A percentile compares a stretch with the other conserved stretches of the same genome.
Conservation (phyloP, 2,888 invertebrate species). For the Mayetiola destructor region DNA sequence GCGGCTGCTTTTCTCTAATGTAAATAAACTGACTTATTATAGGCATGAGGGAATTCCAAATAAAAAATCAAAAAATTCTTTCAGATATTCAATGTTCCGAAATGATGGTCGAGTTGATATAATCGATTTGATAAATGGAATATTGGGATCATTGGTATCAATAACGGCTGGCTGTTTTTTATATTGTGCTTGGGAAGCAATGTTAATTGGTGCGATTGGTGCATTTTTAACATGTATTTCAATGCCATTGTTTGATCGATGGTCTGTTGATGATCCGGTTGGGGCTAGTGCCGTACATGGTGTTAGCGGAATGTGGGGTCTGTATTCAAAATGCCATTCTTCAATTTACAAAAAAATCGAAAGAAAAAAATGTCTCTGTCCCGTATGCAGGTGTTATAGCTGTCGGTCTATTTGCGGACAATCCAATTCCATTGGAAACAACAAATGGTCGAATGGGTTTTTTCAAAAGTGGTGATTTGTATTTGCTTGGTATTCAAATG, state of each 20-base stretch:
- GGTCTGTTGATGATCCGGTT: slow-evolving; percentile 71
- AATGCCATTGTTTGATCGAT: slow-evolving; percentile 60
- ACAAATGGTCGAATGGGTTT: slow-evolving; percentile 62
- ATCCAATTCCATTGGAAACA: slow-evolving; percentile 65
- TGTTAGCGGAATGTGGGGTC: slow-evolving; percentile 57
- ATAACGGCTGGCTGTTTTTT: slow-evolving; percentile 81
- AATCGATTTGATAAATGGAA: slow-evolving; percentile 73
- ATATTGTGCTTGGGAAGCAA: slow-evolving; percentile 72
- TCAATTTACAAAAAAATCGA: neutral
- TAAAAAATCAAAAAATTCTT: neutral
- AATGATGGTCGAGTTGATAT: slow-evolving; percentile 64
- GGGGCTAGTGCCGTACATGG: slow-evolving; percentile 85
- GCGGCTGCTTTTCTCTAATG: slow-evolving; percentile 50
- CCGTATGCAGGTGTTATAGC: slow-evolving; percentile 65
- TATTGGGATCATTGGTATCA: slow-evolving; percentile 74
- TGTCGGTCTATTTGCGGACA: slow-evolving; percentile 77
- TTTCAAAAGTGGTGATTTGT: slow-evolving; percentile 76
- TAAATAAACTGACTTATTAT: slow-evolving; percentile 26
- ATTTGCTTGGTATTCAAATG: slow-evolving; percentile 69
- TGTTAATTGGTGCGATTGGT: slow-evolving; percentile 69
- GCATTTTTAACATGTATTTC: slow-evolving; percentile 53
- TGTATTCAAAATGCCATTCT: slow-evolving; percentile 18
- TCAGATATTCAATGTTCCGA: slow-evolving; percentile 47
- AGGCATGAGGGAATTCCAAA: neutral
- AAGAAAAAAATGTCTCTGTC: neutral